A percentile compares a stretch with the other conserved stretches of the same genome.
phyloP scores from a whole-genome alignment of 2,797 vertebrate genomes.

The Oreochromis grahami region DNA sequence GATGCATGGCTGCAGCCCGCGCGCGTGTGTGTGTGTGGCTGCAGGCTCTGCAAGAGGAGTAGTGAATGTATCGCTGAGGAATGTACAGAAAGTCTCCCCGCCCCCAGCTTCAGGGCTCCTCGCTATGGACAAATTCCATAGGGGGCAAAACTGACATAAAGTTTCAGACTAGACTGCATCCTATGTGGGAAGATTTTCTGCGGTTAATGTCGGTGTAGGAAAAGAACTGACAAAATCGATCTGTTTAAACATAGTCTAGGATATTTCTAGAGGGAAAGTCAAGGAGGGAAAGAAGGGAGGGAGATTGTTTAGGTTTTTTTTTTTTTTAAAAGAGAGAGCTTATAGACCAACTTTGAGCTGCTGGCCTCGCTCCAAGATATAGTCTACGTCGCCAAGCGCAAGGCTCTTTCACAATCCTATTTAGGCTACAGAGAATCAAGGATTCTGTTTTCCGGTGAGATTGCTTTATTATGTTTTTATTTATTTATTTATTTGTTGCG shows the following conservation, averaged over 20 bases:
- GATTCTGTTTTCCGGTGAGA: slow-evolving; percentile 68
- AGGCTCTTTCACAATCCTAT: slow-evolving; percentile 21
- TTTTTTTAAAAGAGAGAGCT: not conserved
- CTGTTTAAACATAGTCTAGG: slow-evolving; percentile 32
- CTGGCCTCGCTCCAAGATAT: slow-evolving; percentile 55
- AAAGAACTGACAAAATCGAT: slow-evolving; percentile 36
- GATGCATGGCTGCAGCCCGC: slow-evolving; percentile 46
- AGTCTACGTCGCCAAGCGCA: slow-evolving; percentile 38
- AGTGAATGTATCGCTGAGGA: slow-evolving; percentile 72
- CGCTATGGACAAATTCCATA: slow-evolving; percentile 68
- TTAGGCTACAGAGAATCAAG: slow-evolving; percentile 47
- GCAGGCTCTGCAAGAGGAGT: slow-evolving; percentile 35
- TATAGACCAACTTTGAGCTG: slow-evolving; percentile 51
- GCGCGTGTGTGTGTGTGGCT: not conserved
- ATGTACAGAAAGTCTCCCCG: slow-evolving; percentile 73
- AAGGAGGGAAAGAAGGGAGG: not conserved
- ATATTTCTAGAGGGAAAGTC: slow-evolving; percentile 19
- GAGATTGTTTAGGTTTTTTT: slow-evolving; percentile 44
- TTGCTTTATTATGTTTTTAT: slow-evolving; percentile 30
- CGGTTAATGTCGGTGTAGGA: slow-evolving; percentile 24
- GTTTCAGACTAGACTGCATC: slow-evolving; percentile 55
- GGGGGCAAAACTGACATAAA: slow-evolving; percentile 63
- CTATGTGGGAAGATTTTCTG: slow-evolving; percentile 39
- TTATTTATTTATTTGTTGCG: not conserved
- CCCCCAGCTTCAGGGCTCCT: slow-evolving; percentile 51